Conservation (phyloP, 2,888 invertebrate species). For the Mayetiola destructor region DNA sequence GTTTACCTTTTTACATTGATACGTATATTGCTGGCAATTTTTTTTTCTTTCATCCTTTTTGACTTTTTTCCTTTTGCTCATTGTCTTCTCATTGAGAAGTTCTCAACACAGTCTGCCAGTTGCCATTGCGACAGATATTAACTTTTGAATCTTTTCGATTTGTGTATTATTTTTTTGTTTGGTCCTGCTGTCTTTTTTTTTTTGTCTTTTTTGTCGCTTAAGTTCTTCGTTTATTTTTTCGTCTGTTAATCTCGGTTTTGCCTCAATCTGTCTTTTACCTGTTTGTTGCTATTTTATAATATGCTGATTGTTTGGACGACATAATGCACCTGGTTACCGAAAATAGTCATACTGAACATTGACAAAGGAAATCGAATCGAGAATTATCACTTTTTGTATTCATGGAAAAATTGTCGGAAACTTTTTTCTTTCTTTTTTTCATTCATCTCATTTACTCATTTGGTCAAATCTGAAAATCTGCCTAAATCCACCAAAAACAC, state of each 20-base stretch:
- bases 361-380: conserved; percentile 7
- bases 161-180: neutral
- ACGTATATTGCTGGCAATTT: neutral
- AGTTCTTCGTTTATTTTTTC: neutral
- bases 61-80: too few relatives aligned
- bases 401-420: too few relatives aligned
- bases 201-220: neutral
- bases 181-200: neutral
- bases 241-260: conserved; percentile 7
- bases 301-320: neutral
- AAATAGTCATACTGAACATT: neutral
- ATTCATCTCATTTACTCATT: too few relatives aligned
- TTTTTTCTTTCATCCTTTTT: neutral
- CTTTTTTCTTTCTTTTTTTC: too few relatives aligned
- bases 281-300: neutral
- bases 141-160: conserved; percentile 6
- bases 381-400: neutral
- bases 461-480: too few relatives aligned
- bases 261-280: neutral
- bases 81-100: neutral
- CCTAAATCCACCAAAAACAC: too few relatives aligned
- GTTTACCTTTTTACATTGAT: neutral
- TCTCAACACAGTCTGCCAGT: conserved; percentile 12
- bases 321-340: conserved; percentile 7
- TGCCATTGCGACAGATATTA: conserved; percentile 8